phyloP scores from a whole-genome alignment of 1,140 invertebrate genomes.

The Holotrichia oblita region DNA sequence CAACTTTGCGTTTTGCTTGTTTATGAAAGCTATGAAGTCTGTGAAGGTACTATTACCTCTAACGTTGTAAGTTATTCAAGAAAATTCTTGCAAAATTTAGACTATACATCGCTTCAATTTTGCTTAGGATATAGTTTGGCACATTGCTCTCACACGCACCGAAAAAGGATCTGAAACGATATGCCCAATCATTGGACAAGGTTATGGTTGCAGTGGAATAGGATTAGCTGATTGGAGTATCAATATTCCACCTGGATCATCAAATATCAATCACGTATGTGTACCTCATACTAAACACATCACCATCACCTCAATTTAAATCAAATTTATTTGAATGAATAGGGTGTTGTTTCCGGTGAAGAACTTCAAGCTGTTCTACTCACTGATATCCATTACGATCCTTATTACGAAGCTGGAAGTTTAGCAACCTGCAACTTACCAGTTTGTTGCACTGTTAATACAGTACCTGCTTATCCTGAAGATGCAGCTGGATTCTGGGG shows the following conservation, averaged over 20 bases:
- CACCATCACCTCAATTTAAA: no score
- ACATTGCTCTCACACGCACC: background rate
- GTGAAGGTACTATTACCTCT: background rate
- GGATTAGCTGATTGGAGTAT: conserved; percentile 11
- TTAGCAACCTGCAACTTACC: conserved; percentile 78
- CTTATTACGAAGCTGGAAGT: conserved; percentile 71
- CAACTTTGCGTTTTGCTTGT: background rate
- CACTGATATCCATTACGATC: conserved; percentile 85
- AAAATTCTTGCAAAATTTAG: no score
- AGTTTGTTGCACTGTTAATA: conserved; percentile 76
- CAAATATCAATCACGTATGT: background rate
- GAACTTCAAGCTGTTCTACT: conserved; percentile 74
- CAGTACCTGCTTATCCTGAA: conserved; percentile 49
- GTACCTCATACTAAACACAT: background rate
- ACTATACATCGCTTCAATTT: no score
- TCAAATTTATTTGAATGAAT: background rate
- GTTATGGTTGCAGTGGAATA: conserved; percentile 18
- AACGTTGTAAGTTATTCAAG: background rate
- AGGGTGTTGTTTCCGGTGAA: background rate
- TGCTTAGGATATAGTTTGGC: conserved; percentile 14
- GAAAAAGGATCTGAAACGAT: background rate
- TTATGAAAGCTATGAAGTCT: background rate
- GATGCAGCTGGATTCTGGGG: conserved; percentile 79
- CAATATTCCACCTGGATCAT: background rate
- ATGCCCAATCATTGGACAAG: conserved; percentile 25